These are phyloP conservation scores for Stomatorhinus walkeri DNA, from an alignment of 2,797 vertebrate genomes.

Conservation along the genomic window DNA sequence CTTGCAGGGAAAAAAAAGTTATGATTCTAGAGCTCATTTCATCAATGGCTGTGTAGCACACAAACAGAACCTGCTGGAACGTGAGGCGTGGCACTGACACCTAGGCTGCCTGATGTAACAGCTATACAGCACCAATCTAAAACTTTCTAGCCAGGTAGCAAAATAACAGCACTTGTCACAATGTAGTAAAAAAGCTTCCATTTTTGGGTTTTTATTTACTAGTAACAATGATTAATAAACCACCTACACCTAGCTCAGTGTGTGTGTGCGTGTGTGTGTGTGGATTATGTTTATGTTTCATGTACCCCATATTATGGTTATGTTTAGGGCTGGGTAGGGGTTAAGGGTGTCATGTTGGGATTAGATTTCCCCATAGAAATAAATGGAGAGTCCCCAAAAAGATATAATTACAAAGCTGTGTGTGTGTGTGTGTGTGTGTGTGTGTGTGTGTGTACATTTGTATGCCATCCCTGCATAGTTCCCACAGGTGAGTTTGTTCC, in stretches of 20 bases:
- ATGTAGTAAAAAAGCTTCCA: neutral
- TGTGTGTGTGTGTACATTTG: neutral
- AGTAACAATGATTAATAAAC: neutral
- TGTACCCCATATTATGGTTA: no score
- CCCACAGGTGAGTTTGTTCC: neutral
- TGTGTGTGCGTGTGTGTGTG: neutral
- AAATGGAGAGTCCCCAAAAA: no score
- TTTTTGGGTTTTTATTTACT: neutral
- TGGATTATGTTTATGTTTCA: neutral
- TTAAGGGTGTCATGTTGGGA: no score
- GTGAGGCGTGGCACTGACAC: neutral
- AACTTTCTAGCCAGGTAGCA: neutral
- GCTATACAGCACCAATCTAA: no score
- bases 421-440: neutral
- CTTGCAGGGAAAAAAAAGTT: slow-evolving; percentile 17
- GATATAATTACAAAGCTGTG: no score
- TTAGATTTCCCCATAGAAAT: no score
- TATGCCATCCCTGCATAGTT: neutral
- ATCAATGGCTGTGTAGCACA: neutral
- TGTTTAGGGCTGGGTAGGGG: no score
- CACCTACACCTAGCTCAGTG: neutral
- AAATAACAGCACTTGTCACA: neutral
- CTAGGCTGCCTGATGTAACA: neutral
- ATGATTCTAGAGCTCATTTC: neutral
- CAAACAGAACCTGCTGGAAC: neutral